Base-by-base conservation (phyloP, 30 jellyfish, hydroid and myxozoan species). In the Aurelia coerulea region DNA sequence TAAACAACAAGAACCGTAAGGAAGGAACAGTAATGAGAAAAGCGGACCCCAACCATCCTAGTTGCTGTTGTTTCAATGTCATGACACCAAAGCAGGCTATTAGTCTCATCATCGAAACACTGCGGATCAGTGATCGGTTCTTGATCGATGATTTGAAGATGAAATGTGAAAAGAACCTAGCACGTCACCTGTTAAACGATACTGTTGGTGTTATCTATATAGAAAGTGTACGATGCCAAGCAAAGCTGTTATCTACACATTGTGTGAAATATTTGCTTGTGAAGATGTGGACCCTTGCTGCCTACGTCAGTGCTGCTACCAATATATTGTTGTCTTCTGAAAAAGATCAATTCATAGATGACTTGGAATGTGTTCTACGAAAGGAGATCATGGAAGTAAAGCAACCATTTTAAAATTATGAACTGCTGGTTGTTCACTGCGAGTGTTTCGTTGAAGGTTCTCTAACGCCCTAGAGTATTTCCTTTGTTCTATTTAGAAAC, bases 61-160 rank as follows among this genome's bases (percentile, higher is more conserved):
- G 70, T 5, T n/a, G 35, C 35, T 60, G 70, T 37, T n/a, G 10
- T n/a, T 17, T 17, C 12, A 60, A 60, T 60, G 11, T 60, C 31
- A 12, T 17, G 70, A 60, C 70, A 12, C 70, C 31, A 23, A 60
- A 23, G 35, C 35, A 23, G 35, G 70, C 6, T 17, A 60, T 60
- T 23, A 60, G 35, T 5, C 70, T 65, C 2, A 32, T 77, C 29
- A 62, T 80, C 19, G 92, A 81, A 32, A 46, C 88, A 16, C 59
- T 92, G 65, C 50, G 81, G 29, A 65, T 93, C 79, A 54, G 92
- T 33, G 98, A 92, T 17, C 90, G 98, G 33, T 92, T 68, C 71
- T 60, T 92, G 72, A 81, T 87, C 7, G 95, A 92, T 65, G 62
- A 63, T 15, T 67, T 92, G 62, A 90, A 84, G 52, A 54, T 18